Evolutionary conservation across 2,113 vertebrate species (phyloP), one percentile per base, ranked within the genome.

Genomic region (Jaculus jaculus): DNA sequence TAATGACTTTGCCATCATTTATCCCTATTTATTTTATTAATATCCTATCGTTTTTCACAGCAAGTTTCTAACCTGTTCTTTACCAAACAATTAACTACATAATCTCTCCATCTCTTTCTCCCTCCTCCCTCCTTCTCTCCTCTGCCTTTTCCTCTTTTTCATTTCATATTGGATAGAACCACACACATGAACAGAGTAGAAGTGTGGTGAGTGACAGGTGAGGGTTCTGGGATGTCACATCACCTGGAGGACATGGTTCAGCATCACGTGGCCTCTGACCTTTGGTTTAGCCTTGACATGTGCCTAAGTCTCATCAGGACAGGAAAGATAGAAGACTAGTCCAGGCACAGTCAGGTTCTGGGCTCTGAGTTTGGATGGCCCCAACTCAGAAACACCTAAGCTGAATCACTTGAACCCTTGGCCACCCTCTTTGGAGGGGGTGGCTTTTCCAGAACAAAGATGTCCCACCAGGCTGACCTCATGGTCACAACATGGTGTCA

Each of bases 401-500:
- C 61, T 92, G 94, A 97, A 61, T 96, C 96, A 97, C 80, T 74
- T 58, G 83, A 30, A 93, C 90, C 90, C 81, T 81, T 93, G 97
- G 94, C 93, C 83, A 92, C 30, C 39, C 66, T 94, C 66, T 74
- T 84, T 69, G 9, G 11, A 75, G 81, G 88, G 88, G 92, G 90
- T 78, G 68, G 94, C 79, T 91, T 92, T 95, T 86, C 68, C 71
- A 80, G 82, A 85, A 88, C 69, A 3, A 10, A 0, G 1, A 12
- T 37, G 87, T 61, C 87, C 91, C 32, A 3, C 42, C n/a, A 26
- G 51, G 54, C 72, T 87, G 88, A 63, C 32, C 65, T 60, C 32
- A 39, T 24, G 79, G 69, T 65, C 68, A 42, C 58, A 18, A 32
- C 15, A 42, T 17, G 21, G 74, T 61, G 65, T 68, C 30, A 7